Percentiles rank a stretch among this genome's conserved stretches.
Conservation (phyloP, 2,888 invertebrate species). For the Sisyra terminalis region DNA sequence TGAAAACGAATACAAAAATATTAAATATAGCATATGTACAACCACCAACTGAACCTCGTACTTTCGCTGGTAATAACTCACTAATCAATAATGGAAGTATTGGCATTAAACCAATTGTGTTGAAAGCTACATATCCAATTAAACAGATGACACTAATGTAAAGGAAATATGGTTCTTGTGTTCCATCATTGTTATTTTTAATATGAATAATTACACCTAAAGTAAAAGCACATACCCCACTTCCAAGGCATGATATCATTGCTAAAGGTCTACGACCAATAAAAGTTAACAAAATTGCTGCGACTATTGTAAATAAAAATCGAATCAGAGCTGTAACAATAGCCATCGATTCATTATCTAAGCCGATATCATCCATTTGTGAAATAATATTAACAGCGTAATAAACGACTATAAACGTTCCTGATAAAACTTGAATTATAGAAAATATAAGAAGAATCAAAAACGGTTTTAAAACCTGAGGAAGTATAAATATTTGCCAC, state of each 20-base stretch:
- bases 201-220: slow-evolving; percentile 24
- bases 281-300: slow-evolving; percentile 44
- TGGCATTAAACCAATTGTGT: slow-evolving; percentile 56
- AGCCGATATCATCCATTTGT: slow-evolving; percentile 29
- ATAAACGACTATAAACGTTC: slow-evolving; percentile 62
- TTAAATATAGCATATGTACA: slow-evolving; percentile 57
- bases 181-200: neutral
- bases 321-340: slow-evolving; percentile 52
- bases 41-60: slow-evolving; percentile 57
- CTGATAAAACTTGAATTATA: slow-evolving; percentile 53
- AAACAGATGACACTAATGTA: slow-evolving; percentile 33
- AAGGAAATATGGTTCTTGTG: slow-evolving; percentile 21
- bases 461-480: slow-evolving; percentile 52
- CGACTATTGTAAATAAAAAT: slow-evolving; percentile 43
- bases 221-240: slow-evolving; percentile 42
- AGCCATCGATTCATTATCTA: slow-evolving; percentile 40
- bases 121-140: slow-evolving; percentile 53
- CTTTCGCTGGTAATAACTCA: slow-evolving; percentile 55
- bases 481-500: slow-evolving; percentile 28
- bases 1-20: slow-evolving; percentile 44
- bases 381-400: slow-evolving; percentile 59
- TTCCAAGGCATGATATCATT: slow-evolving; percentile 47
- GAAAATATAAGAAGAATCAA: slow-evolving; percentile 57
- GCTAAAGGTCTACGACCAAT: slow-evolving; percentile 48
- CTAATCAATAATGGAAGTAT: slow-evolving; percentile 61